Evolutionary conservation across 2,113 vertebrate species (phyloP).

Genomic region (Varanus komodoensis): DNA sequence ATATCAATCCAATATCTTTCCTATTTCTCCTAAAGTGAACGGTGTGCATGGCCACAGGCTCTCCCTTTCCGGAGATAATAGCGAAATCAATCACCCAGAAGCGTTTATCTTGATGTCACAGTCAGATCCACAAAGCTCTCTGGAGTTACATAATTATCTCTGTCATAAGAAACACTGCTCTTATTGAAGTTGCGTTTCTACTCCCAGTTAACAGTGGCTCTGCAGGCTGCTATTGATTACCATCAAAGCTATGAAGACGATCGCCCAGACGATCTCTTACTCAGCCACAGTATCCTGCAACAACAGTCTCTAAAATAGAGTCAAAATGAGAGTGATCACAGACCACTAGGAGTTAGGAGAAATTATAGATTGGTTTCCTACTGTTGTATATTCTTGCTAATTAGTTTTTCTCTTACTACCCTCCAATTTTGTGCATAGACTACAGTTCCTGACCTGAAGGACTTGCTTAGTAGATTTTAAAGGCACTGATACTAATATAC

Average conservation of each 20-base stretch:
- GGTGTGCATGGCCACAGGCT: background rate
- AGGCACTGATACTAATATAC: background rate
- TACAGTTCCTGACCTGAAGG: background rate
- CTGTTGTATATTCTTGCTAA: background rate
- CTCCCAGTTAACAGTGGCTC: constrained; percentile 6
- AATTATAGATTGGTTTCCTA: background rate
- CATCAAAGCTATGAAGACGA: constrained; percentile 38
- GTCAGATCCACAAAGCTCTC: constrained; percentile 36
- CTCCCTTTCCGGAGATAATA: constrained; percentile 47
- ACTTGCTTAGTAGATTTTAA: background rate
- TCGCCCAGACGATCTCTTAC: constrained; percentile 4
- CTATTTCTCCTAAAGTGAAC: constrained; percentile 32
- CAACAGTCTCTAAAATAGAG: background rate
- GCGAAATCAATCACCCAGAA: constrained; percentile 40
- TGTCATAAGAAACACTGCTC: constrained; percentile 13
- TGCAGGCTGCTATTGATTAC: constrained; percentile 26
- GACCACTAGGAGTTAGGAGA: background rate
- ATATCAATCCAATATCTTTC: constrained; percentile 28
- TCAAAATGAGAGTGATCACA: constrained; percentile 20
- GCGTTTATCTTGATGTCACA: constrained; percentile 42
- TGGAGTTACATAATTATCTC: constrained; percentile 27
- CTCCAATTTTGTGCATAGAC: background rate
- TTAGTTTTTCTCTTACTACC: constrained; percentile 1
- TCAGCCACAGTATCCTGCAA: background rate
- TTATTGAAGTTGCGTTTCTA: constrained; percentile 13